Evolutionary conservation across 2,113 vertebrate species (phyloP).

Genomic region (Lophochroa leadbeateri): DNA sequence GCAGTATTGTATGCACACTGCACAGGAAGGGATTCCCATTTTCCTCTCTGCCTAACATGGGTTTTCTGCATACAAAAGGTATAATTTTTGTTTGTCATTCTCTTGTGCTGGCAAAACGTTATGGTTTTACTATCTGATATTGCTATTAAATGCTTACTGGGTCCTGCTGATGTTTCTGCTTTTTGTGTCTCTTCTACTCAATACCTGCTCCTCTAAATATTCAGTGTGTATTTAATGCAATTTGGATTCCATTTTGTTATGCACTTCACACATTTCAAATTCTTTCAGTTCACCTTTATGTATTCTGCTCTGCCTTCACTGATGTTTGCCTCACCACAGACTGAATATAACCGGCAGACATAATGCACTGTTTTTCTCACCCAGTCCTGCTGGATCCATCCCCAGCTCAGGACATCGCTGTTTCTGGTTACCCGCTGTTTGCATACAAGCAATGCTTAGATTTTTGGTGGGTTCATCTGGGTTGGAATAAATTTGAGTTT

Average conservation of each 20-base stretch:
- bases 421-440: not conserved
- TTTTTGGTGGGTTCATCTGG: not conserved
- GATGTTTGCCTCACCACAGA: not conserved
- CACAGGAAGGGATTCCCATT: not conserved
- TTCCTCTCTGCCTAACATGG: not conserved
- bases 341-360: not conserved
- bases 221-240: not conserved
- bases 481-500: not conserved
- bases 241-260: not conserved
- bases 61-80: not conserved
- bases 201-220: not conserved
- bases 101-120: not conserved
- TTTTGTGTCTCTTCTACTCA: not conserved
- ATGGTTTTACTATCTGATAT: not conserved
- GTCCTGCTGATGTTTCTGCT: not conserved
- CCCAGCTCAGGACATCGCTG: accelerated
- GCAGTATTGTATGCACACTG: not conserved
- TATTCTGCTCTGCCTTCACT: not conserved
- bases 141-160: not conserved
- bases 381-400: accelerated
- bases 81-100: not conserved
- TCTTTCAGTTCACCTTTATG: not conserved
- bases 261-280: not conserved
- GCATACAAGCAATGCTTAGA: not conserved
- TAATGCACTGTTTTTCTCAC: not conserved